phyloP scores from a whole-genome alignment of 2,113 vertebrate species.

The Pangasianodon hypophthalmus region DNA sequence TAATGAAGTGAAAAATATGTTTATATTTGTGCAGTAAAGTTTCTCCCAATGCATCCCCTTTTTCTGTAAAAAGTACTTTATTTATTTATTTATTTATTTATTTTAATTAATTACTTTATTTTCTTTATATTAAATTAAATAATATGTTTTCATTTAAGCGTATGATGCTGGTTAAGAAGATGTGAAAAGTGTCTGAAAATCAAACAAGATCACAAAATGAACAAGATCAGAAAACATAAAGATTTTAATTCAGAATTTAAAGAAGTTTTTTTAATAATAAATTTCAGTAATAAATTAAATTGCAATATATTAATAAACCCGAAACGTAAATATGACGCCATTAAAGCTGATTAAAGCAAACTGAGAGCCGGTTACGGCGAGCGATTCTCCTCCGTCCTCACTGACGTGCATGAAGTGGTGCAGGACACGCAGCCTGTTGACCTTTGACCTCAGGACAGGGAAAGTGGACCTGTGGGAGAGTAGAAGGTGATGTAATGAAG shows the following conservation, averaged over 20 bases:
- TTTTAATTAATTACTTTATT: too few species aligned
- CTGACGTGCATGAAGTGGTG: neutral
- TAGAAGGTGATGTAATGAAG: neutral
- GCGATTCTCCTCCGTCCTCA: neutral
- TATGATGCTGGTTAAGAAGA: neutral
- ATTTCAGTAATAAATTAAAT: neutral
- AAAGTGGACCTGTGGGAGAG: neutral
- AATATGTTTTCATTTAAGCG: neutral
- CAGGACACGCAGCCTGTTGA: neutral
- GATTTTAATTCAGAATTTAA: neutral
- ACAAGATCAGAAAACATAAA: neutral
- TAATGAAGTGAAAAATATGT: too few species aligned
- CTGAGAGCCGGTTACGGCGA: too few species aligned
- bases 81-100: too few species aligned
- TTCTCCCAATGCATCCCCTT: too few species aligned
- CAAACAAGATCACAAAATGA: neutral
- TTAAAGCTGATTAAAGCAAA: neutral
- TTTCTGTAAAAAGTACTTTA: too few species aligned
- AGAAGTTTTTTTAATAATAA: neutral
- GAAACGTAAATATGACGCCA: neutral
- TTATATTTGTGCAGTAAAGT: too few species aligned
- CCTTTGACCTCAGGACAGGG: neutral
- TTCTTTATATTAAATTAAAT: too few species aligned
- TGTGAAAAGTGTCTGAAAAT: neutral
- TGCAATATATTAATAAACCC: neutral